Evolutionary conservation across 2,113 vertebrate genomes (phyloP).

Genomic region (Hystrix cristata): DNA sequence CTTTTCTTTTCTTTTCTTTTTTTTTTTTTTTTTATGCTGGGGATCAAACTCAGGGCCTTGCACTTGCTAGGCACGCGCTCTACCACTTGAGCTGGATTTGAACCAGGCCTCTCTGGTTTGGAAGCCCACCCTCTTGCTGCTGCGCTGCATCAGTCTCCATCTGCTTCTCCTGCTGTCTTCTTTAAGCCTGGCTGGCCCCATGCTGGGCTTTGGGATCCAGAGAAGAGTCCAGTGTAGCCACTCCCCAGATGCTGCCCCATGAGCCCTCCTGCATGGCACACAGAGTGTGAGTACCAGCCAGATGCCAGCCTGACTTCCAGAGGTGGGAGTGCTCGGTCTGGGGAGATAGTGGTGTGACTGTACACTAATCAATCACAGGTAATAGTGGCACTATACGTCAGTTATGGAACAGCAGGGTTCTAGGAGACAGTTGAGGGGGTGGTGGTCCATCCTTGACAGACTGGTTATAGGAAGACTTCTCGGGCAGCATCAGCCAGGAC

Average conservation of each 20-base stretch:
- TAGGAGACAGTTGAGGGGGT: not conserved
- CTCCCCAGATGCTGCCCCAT: fast-evolving
- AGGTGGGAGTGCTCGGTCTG: not conserved
- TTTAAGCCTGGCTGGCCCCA: not conserved
- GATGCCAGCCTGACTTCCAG: not conserved
- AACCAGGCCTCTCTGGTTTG: not conserved
- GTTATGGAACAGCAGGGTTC: not conserved
- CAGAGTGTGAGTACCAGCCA: not conserved
- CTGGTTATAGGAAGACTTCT: not conserved
- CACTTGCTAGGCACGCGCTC: no score
- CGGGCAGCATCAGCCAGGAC: not conserved
- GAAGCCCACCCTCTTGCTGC: not conserved
- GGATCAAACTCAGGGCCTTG: no score
- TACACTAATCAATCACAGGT: not conserved
- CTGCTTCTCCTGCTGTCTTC: not conserved
- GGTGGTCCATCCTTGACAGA: not conserved
- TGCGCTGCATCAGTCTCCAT: fast-evolving
- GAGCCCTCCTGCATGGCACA: fast-evolving
- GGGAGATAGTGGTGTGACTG: not conserved
- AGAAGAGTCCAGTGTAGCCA: not conserved
- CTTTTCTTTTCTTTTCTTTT: no score
- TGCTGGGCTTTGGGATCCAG: not conserved
- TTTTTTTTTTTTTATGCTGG: no score
- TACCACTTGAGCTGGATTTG: not conserved
- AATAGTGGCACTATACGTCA: not conserved